Base-by-base conservation (phyloP, 2,797 vertebrate genomes). In the Manis pentadactyla region DNA sequence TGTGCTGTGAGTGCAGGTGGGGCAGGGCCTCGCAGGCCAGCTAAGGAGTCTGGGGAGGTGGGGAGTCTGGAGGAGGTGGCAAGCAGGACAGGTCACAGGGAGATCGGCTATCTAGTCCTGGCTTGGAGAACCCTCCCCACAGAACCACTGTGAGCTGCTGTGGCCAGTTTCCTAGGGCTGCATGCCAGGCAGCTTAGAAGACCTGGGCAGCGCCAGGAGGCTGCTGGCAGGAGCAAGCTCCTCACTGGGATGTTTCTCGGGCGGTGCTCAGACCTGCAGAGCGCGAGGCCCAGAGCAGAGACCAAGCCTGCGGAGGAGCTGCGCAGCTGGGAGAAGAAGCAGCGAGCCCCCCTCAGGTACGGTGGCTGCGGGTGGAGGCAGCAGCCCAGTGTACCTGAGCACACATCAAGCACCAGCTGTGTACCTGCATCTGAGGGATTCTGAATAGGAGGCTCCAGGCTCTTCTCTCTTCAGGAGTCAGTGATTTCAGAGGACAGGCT, bases 291-390 rank as follows among this genome's bases (percentile, higher is more conserved):
- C 90, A 99, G 99, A 98, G 99, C 98, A 71, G 99, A 99, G 92
- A 99, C 98, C 98, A 99, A 99, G 98, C 99, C 98, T 79, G 98
- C 99, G 0, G 99, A 99, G 98, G 99, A 99, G 98, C 98, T 98
- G 94, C 99, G 99, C 97, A 99, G 98, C 98, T 99, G 99, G 95
- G 99, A 99, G 96, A 99, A 99, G 98, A 99, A 99, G 98, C 99
- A 99, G 97, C 98, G 99, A 49, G 99, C 99, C 25, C 99, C 99
- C 61, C 98, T 99, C 97, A 99, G 99, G 99, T 99, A 97, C 0
- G 0, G 34, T 4, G 2, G 34, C 29, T 9, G 0, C 0, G 1
- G 55, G 78, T 27, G 31, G 34, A 14, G 37, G 42, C 0, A 0
- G 61, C 51, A 18, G 34, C 55, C 51, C 39, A 0, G 25, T 4